Percentiles rank a stretch among this genome's conserved stretches.
These are phyloP conservation scores for Calyptomena viridis DNA, from an alignment of 2,113 vertebrate genomes.

Conservation along the genomic window DNA sequence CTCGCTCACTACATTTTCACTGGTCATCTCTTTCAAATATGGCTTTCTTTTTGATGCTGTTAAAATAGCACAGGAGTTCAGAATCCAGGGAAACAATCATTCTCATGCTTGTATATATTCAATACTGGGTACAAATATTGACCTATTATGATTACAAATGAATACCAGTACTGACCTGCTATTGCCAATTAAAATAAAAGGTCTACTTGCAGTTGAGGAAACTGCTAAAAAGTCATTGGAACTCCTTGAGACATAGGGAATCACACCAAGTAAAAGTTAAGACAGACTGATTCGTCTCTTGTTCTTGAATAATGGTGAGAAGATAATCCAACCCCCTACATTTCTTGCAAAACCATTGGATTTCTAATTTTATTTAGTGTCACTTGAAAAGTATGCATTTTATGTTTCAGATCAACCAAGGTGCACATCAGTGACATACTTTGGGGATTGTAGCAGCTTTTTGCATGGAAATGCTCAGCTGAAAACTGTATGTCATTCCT, in stretches of 20 bases:
- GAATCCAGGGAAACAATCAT: not conserved
- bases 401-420: not conserved
- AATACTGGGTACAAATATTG: not conserved
- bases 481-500: slow-evolving; percentile 1
- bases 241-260: not conserved
- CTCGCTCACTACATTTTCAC: not conserved
- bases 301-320: not conserved
- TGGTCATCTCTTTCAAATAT: not conserved
- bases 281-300: not conserved
- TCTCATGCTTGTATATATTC: not conserved
- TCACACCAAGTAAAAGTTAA: not conserved
- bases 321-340: not conserved
- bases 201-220: not conserved
- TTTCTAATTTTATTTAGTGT: not conserved
- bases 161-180: not conserved
- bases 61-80: not conserved
- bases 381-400: not conserved
- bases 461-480: not conserved
- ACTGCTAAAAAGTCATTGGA: not conserved
- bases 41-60: not conserved
- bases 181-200: not conserved
- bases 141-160: not conserved
- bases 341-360: not conserved
- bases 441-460: not conserved
- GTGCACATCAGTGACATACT: not conserved